Evolutionary conservation across 2,113 vertebrate genomes (phyloP).

Genomic region (Anhinga rufa): DNA sequence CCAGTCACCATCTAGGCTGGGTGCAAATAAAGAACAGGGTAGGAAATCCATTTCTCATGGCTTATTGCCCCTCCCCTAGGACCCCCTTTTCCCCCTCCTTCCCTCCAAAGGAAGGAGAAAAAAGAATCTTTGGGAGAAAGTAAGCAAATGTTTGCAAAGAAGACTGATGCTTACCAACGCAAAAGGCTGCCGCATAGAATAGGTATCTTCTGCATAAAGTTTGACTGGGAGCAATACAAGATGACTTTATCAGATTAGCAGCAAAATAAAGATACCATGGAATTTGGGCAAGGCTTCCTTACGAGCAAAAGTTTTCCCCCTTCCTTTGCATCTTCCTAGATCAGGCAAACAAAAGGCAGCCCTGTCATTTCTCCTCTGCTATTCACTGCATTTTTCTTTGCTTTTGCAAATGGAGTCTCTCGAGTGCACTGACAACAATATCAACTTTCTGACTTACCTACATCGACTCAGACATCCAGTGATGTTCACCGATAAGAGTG

Average conservation of each 20-base stretch:
- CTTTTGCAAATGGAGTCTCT: conserved; percentile 57
- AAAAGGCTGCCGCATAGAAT: background rate
- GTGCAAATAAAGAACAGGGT: background rate
- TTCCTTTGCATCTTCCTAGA: background rate
- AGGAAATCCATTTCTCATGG: background rate
- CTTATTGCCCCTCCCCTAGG: background rate
- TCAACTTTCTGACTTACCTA: conserved; percentile 75
- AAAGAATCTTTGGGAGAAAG: background rate
- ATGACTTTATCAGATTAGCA: background rate
- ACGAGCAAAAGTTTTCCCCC: background rate
- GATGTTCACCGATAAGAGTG: conserved; percentile 77
- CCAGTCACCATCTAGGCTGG: background rate
- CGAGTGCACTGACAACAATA: conserved; percentile 34
- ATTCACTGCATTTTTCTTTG: conserved; percentile 44
- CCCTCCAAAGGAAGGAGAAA: background rate
- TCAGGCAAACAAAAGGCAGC: background rate
- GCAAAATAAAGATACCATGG: background rate
- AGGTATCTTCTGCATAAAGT: background rate
- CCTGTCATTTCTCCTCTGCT: background rate
- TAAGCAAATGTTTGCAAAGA: background rate
- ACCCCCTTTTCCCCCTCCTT: rapidly evolving
- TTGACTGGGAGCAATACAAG: background rate
- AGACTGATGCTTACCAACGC: background rate
- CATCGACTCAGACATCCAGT: conserved; percentile 72
- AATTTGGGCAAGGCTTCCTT: conserved; percentile 2